phyloP scores from a whole-genome alignment of 2,888 invertebrate species.

The Archaeoteleia sp. region DNA sequence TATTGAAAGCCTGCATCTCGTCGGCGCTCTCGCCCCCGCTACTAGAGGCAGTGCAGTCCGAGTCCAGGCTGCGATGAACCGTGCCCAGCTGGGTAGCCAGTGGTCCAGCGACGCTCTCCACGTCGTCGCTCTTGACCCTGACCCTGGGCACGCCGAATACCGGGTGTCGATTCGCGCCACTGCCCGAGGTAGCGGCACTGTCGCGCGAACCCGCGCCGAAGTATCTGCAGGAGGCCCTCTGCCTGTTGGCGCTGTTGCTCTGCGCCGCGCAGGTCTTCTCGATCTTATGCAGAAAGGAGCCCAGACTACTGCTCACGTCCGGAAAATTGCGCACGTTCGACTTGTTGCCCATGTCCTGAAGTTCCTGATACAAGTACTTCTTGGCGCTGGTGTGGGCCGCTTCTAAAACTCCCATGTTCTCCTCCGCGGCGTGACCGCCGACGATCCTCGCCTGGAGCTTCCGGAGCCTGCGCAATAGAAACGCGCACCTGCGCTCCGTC shows the following conservation, averaged over 20 bases:
- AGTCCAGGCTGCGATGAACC: slow-evolving; percentile 87
- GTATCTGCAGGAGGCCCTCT: slow-evolving; percentile 73
- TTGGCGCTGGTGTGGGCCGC: slow-evolving; percentile 80
- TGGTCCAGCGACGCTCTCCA: slow-evolving; percentile 84
- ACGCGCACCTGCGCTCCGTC: slow-evolving; percentile 83
- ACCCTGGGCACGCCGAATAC: slow-evolving; percentile 69
- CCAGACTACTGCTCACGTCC: slow-evolving; percentile 66
- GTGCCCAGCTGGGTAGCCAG: slow-evolving; percentile 84
- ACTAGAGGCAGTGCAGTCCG: slow-evolving; percentile 95
- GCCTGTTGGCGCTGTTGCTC: slow-evolving; percentile 69
- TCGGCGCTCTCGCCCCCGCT: slow-evolving; percentile 96
- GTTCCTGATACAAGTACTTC: slow-evolving; percentile 69
- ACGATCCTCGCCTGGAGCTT: slow-evolving; percentile 85
- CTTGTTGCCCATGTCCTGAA: slow-evolving; percentile 65
- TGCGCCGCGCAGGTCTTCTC: slow-evolving; percentile 71
- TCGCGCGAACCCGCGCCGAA: slow-evolving; percentile 77
- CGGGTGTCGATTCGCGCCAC: slow-evolving; percentile 61
- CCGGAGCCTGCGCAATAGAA: slow-evolving; percentile 83
- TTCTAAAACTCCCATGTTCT: slow-evolving; percentile 85
- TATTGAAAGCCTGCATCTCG: slow-evolving; percentile 87
- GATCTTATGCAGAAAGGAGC: slow-evolving; percentile 69
- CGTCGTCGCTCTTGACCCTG: slow-evolving; percentile 75
- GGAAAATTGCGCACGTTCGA: slow-evolving; percentile 66
- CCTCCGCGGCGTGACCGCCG: slow-evolving; percentile 86
- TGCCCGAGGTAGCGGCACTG: slow-evolving; percentile 30